Conservation (phyloP, 2,113 vertebrate species). For the Thinocorus orbignyianus region DNA sequence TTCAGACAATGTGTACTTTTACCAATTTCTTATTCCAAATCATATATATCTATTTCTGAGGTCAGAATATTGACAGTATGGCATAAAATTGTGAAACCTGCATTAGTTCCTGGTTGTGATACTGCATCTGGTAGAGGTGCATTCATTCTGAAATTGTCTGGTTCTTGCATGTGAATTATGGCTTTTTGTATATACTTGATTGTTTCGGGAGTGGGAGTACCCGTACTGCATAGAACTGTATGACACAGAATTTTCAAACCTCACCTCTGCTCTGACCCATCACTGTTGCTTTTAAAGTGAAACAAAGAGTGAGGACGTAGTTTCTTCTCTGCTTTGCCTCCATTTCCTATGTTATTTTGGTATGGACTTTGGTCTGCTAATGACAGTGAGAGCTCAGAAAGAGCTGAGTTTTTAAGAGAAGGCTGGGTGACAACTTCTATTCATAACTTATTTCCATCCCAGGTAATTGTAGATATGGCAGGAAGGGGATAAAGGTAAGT, state of each 20-base stretch:
- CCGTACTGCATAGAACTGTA: rapidly evolving
- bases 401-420: neutral
- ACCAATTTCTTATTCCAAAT: neutral
- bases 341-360: neutral
- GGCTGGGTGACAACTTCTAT: neutral
- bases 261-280: neutral
- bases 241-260: neutral
- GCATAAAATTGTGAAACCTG: neutral
- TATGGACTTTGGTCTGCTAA: neutral
- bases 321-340: neutral
- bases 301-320: neutral
- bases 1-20: neutral
- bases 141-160: neutral
- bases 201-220: neutral
- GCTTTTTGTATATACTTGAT: no score
- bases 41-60: neutral
- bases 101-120: neutral
- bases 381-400: neutral
- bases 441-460: neutral
- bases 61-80: neutral
- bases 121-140: rapidly evolving
- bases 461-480: neutral
- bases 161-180: neutral
- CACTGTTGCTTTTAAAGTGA: neutral
- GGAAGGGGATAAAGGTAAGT: neutral